Percentiles rank a stretch among this genome's conserved stretches.
phyloP scores from a whole-genome alignment of 2,113 vertebrate species.

The Ovibos moschatus region DNA sequence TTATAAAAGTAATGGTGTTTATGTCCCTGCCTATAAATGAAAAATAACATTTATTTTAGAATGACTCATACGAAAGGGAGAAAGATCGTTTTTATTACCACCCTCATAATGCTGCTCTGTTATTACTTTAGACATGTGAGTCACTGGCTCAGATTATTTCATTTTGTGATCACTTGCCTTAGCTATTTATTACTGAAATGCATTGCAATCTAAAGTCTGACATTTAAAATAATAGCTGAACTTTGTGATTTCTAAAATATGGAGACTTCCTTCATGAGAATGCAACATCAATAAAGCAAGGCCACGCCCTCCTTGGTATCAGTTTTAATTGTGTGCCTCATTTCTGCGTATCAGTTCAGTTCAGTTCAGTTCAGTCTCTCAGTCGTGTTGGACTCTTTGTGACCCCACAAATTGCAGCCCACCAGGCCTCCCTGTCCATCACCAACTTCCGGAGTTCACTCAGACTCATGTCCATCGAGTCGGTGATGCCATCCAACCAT shows the following conservation, averaged over 20 bases:
- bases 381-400: rapidly evolving
- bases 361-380: too few species aligned
- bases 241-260: neutral
- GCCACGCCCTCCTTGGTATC: neutral
- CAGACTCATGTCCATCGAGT: too few species aligned
- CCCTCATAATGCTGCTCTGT: neutral
- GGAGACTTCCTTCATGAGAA: neutral
- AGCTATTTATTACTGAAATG: neutral
- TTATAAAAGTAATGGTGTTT: neutral
- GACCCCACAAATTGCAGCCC: rapidly evolving
- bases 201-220: neutral
- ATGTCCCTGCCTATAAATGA: neutral
- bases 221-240: neutral
- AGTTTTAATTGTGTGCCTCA: rapidly evolving
- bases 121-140: conserved; percentile 26
- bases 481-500: too few species aligned
- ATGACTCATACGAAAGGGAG: neutral
- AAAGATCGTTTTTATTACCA: neutral
- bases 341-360: neutral
- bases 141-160: conserved; percentile 2
- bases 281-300: neutral
- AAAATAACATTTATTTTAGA: neutral
- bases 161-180: neutral
- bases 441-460: too few species aligned
- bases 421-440: too few species aligned